phyloP scores from a whole-genome alignment of 2,888 invertebrate species.

The Keiferia lycopersicella region DNA sequence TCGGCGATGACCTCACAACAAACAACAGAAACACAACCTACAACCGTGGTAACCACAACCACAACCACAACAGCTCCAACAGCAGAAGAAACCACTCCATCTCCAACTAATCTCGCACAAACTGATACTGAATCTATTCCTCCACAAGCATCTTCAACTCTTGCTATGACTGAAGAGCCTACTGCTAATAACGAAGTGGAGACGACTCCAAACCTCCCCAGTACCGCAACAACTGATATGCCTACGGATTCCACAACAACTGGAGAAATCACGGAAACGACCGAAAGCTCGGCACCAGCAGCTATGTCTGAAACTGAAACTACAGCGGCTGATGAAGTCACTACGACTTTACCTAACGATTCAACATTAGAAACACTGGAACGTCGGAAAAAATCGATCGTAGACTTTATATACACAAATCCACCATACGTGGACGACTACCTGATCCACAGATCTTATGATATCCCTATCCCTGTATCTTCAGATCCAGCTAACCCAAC shows the following conservation, averaged over 20 bases:
- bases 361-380: constrained; percentile 60
- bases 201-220: constrained; percentile 31
- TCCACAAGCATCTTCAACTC: constrained; percentile 21
- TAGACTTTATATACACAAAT: constrained; percentile 68
- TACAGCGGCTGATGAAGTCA: constrained; percentile 27
- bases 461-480: constrained; percentile 40
- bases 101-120: constrained; percentile 4
- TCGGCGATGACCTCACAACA: constrained; percentile 38
- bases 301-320: constrained; percentile 29
- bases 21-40: constrained; percentile 39
- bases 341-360: constrained; percentile 36
- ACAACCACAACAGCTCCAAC: constrained; percentile 13
- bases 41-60: constrained; percentile 15
- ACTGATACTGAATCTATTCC: constrained; percentile 12
- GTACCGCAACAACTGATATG: constrained; percentile 15
- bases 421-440: constrained; percentile 67
- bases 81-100: constrained; percentile 18
- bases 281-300: constrained; percentile 34
- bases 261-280: constrained; percentile 32
- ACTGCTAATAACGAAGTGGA: constrained; percentile 51
- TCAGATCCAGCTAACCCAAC: constrained; percentile 44
- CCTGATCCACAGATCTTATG: constrained; percentile 63
- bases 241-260: constrained; percentile 33
- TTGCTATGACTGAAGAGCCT: constrained; percentile 39
- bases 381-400: constrained; percentile 67